Evolutionary conservation across 2,113 vertebrate species (phyloP), one percentile per base, ranked within the genome.

Genomic region (Tachuris rubrigastra): DNA sequence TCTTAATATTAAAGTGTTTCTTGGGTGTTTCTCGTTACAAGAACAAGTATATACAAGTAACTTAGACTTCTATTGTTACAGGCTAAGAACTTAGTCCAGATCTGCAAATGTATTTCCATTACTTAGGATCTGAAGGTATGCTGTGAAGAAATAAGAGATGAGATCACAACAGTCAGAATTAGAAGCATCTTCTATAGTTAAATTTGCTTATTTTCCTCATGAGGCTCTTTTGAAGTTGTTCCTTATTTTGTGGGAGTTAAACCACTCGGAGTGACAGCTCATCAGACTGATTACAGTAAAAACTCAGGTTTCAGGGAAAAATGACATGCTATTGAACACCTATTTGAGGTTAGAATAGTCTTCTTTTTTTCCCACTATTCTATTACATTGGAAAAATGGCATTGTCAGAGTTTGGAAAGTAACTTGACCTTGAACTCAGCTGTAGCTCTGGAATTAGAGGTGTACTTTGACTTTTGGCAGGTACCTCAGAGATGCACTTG

Each of bases 121-220:
- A 88, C 47, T 93, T 88, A 74, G 68, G 88, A 55, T 74, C 28
- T 86, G 72, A 58, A 96, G 83, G 63, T 90, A 80, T 92, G 92
- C 85, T 71, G 31, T 77, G 50, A 55, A 86, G 63, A 95, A 88
- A 47, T 59, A 66, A 80, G 50, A 94, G 80, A 88, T 92, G 83
- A 95, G 83, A 92, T 95, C 79, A 77, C 79, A 84, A 66, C 39
- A 81, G 79, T 76, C 79, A 71, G 50, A 90, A 80, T 86, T 92
- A 86, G 85, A 93, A 93, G 74, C 50, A 90, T 85, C 71, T 67
- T 72, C 28, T 77, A 17, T 73, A 81, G 60, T 81, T 83, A 55
- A 87, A 56, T 16, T 87, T 90, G 49, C 55, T 86, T 90, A 69
- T 86, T 92, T 94, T 66, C 75, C 7, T 92, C 42, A 23, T 83